Evolutionary conservation across 2,113 vertebrate species (phyloP), one percentile per base, ranked within the genome.

Genomic region (Xyliphius kryptos): DNA sequence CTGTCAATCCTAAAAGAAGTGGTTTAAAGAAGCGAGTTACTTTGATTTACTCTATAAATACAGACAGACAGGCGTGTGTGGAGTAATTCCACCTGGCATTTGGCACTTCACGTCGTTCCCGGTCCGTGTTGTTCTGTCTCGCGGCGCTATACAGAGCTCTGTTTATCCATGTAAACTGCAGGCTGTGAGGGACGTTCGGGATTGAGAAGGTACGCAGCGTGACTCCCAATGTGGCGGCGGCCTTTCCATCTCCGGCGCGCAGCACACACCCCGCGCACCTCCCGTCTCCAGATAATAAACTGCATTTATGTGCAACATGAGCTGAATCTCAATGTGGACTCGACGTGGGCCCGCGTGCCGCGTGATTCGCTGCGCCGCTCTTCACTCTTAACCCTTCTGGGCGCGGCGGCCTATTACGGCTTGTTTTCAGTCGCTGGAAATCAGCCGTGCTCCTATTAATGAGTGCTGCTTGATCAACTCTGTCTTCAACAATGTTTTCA

Each of bases 261-360:
- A 19, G 21, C 17, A 58, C 41, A 9, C 26, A n/a, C 41, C 13
- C 15, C 19, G 15, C 22, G 8, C 41, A n/a, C 13, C 15, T 48
- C 57, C 26, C n/a, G 13, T 71, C 47, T 38, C 57, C 53, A 55
- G 51, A 70, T 71, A 57, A 51, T 66, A 71, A 57, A 62, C 47
- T 51, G 12, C 22, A 26, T 21, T 71, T 52, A 51, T 55, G 22
- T 22, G 51, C 46, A 52, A 62, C 49, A 52, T 32, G 10, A 57
- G 17, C 38, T 15, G 37, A 44, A 70, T 22, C 63, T 71, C 52
- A 61, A 50, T 66, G 41, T 50, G 10, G 13, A 11, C 8, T 13
- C 10, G 21, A 20, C 32, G 12, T 32, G 44, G 32, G 46, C n/a
- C 9, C 15, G 46, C 55, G 52, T 56, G 51, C 10, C 6, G 32